Evolutionary conservation across 92 coral and sea anemone genomes (phyloP).

Genomic region (Epizoanthus ramosus): DNA sequence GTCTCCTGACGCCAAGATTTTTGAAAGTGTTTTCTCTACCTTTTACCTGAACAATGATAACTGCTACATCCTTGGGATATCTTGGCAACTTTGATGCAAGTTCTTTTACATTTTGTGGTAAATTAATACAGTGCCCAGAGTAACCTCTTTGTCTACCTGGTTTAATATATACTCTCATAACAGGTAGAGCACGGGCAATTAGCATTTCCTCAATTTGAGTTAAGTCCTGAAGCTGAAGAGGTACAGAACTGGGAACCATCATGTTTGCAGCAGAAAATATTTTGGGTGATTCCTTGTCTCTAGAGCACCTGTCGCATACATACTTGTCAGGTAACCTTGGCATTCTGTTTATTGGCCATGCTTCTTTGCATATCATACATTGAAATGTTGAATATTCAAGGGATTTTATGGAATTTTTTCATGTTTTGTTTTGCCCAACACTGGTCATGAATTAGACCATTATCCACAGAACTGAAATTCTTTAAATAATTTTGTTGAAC

Average conservation of each 20-base stretch:
- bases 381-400: slow-evolving; percentile 38
- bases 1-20: too few species aligned
- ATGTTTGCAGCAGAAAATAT: slow-evolving; percentile 31
- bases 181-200: slow-evolving; percentile 56
- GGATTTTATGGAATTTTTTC: slow-evolving; percentile 57
- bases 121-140: too few species aligned
- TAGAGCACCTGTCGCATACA: slow-evolving; percentile 28
- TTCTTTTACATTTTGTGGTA: too few species aligned
- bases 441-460: slow-evolving; percentile 39
- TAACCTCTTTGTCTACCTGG: slow-evolving; percentile 51
- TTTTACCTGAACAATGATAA: too few species aligned
- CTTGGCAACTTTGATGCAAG: too few species aligned
- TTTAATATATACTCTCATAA: slow-evolving; percentile 52
- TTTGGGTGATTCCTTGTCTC: slow-evolving; percentile 35
- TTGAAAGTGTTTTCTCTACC: too few species aligned
- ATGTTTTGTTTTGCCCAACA: slow-evolving; percentile 58
- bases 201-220: slow-evolving; percentile 63
- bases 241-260: slow-evolving; percentile 46
- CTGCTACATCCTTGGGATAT: too few species aligned
- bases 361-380: slow-evolving; percentile 48
- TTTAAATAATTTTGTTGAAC: too few species aligned
- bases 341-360: slow-evolving; percentile 49
- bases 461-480: background rate
- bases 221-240: slow-evolving; percentile 28
- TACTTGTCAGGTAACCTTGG: background rate